phyloP scores from a whole-genome alignment of 2,797 vertebrate genomes.

The Sebastes melanostomus region DNA sequence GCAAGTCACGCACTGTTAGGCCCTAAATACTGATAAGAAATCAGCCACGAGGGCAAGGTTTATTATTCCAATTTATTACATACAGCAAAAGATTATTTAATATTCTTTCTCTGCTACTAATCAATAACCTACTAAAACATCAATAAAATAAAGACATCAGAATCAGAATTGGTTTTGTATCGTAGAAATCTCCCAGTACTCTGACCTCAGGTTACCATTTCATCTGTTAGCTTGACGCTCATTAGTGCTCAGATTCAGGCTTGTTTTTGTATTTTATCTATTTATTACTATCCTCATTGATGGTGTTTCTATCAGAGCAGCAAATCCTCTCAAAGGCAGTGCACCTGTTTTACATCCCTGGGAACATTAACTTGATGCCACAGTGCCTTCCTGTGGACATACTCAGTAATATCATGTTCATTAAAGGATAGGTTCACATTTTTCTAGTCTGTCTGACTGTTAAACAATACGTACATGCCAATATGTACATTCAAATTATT shows the following conservation, averaged over 20 bases:
- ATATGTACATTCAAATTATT: background rate
- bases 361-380: background rate
- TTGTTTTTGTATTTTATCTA: background rate
- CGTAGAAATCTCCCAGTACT: background rate
- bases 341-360: background rate
- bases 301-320: background rate
- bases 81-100: background rate
- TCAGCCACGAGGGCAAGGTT: conserved; percentile 34
- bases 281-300: background rate
- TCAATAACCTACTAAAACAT: conserved; percentile 1
- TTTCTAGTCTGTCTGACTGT: background rate
- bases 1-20: conserved; percentile 26
- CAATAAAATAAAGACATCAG: background rate
- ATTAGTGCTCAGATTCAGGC: background rate
- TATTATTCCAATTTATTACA: conserved; percentile 31
- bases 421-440: background rate
- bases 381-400: conserved; percentile 33
- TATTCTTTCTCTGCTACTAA: background rate
- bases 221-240: background rate
- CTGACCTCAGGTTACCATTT: background rate
- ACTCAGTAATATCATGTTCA: background rate
- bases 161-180: background rate
- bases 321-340: background rate
- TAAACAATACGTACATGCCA: background rate
- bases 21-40: conserved; percentile 63